Base-by-base conservation (phyloP, 1,140 invertebrate species). In the Daktulosphaira vitifoliae region DNA sequence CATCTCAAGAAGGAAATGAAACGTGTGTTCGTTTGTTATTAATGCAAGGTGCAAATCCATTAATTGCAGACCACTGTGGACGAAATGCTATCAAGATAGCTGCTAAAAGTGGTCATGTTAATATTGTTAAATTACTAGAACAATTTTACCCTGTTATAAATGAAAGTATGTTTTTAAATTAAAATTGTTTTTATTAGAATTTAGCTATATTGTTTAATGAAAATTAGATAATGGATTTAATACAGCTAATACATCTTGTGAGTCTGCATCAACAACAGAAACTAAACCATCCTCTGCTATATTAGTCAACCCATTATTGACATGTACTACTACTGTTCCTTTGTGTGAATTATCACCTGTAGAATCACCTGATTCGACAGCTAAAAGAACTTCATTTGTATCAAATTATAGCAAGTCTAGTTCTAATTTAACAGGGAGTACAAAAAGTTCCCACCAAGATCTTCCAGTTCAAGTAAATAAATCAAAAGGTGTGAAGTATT, bases 61-160 rank as follows among this genome's bases (percentile, higher is more conserved):
- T 87, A 72, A 91, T 94, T 73, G 91, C 90, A 0, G 92, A 96
- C 76, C 86, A 90, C 69, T 96, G 89, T 74, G 92, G 92, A 69
- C 74, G 87, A 51, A 89, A 87, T 68, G 85, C 87, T 4, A 79
- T 87, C 50, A 80, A 86, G 70, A 86, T 90, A 13, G 86, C 87
- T 3, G 79, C 84, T 1, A 90, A 90, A 76, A 86, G 84, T 68
- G 86, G 86, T 0, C 87, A 89, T 72, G 77, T 81, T 25, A 79
- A 78, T n/a, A 84, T 89, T 25, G 83, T 86, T 18, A 78, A 81
- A 70, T 72, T 89, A 18, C 74, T 89, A 20, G 81, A 82, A 69
- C 81, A 83, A 71, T 68, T 65, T 65, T 51, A 50, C 48, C 49
- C 50, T 3, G 18, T 22, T 22, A 66, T 42, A 53, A 53, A 1